Evolutionary conservation across 2,113 vertebrate species (phyloP), one percentile per base, ranked within the genome.

Genomic region (Pelvicachromis taeniatus): DNA sequence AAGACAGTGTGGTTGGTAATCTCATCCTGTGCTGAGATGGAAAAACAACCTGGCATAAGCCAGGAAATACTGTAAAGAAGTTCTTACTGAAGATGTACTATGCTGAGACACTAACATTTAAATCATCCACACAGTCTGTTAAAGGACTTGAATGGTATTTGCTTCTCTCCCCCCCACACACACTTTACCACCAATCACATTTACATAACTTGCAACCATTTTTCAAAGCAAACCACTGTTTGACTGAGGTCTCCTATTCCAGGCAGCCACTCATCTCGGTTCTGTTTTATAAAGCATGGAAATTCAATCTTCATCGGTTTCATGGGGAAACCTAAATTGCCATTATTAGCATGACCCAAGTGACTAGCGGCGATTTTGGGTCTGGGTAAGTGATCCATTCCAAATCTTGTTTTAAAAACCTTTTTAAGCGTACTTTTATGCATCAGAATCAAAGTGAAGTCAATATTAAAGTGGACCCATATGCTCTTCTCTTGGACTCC

Each of bases 201-300:
- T 54, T 12, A n/a, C 50, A 4, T 6, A 35, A 86, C 78, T 29
- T 33, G 26, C 3, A 59, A 56, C 50, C 56, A 85, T 65, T 85
- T 87, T 88, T 82, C 82, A 88, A 79, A 81, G 80, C 59, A 59
- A 77, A 83, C 26, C 33, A 19, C 40, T 55, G 19, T 85, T 29
- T 29, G 11, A 45, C 13, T 13, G 16, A 63, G 56, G 38, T 38
- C 12, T 68, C 61, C 12, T 88, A 23, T 23, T 83, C 50, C 61
- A 55, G 14, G 53, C 78, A 61, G 78, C 61, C 13, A 14, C 14
- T 81, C 35, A 68, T 77, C 82, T 55, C 29, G 23, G 31, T 21
- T 68, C 2, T 12, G 42, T 61, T 42, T 31, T 56, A 33, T 56
- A 14, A 11, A 12, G 26, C 70, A 52, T 12, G 17, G 17, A 52